A percentile compares a stretch with the other conserved stretches of the same genome.
phyloP scores from a whole-genome alignment of 2,888 invertebrate genomes.

The Drosophila setosimentum region DNA sequence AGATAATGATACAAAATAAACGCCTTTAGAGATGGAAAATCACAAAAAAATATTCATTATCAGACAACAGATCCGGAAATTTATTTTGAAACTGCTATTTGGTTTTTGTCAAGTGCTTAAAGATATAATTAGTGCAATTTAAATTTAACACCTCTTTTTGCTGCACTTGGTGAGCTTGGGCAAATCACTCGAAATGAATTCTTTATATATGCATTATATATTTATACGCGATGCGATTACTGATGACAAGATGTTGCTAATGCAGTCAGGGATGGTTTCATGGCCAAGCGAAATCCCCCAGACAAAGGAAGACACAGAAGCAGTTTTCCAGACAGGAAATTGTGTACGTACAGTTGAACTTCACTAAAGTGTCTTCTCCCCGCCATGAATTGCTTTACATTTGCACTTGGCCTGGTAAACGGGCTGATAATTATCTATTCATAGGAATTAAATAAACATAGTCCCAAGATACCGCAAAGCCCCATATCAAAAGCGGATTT shows the following conservation, averaged over 20 bases:
- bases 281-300: conserved; percentile 35
- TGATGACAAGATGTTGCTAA: conserved; percentile 16
- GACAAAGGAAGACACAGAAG: conserved; percentile 27
- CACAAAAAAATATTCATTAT: neutral
- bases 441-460: too few species aligned
- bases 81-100: neutral
- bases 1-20: neutral
- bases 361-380: neutral
- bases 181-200: neutral
- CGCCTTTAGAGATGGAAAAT: neutral
- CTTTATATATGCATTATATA: neutral
- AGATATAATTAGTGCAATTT: neutral
- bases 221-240: neutral
- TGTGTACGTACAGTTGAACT: neutral
- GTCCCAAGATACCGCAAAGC: too few species aligned
- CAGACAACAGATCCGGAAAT: neutral
- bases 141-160: neutral
- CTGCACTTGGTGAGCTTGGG: neutral
- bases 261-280: conserved; percentile 15
- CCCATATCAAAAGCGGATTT: conserved; percentile 5
- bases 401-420: conserved; percentile 31
- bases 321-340: conserved; percentile 15
- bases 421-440: too few species aligned
- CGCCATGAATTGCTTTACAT: conserved; percentile 26
- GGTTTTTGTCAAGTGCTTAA: neutral